Evolutionary conservation across 2,888 invertebrate genomes (phyloP).

Genomic region (Melieria picta): DNA sequence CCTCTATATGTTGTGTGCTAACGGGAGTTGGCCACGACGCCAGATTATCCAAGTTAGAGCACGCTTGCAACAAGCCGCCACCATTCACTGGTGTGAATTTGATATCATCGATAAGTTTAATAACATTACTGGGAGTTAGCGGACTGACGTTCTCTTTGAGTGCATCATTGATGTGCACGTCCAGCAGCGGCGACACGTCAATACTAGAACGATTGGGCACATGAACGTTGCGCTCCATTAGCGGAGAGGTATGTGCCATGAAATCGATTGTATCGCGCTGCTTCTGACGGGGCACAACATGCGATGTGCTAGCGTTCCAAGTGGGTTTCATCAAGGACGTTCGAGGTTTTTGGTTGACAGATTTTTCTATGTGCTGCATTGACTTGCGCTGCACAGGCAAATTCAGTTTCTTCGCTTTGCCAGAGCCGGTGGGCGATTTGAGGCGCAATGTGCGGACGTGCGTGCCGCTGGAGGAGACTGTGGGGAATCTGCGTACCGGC

Average conservation of each 20-base stretch:
- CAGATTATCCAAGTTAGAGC: conserved; percentile 52
- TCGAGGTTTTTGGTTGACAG: conserved; percentile 27
- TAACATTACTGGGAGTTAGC: conserved; percentile 59
- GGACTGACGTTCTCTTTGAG: conserved; percentile 67
- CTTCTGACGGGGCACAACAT: conserved; percentile 20
- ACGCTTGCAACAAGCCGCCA: neutral
- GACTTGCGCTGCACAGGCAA: neutral
- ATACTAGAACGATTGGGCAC: conserved; percentile 12
- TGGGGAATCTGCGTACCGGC: conserved; percentile 61
- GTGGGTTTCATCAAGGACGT: conserved; percentile 19
- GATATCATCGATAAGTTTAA: conserved; percentile 59
- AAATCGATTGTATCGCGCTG: conserved; percentile 32
- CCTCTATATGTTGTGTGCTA: conserved; percentile 26
- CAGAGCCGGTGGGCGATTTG: conserved; percentile 59
- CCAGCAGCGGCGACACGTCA: neutral
- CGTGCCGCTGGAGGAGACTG: conserved; percentile 46
- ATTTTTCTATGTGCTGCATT: conserved; percentile 38
- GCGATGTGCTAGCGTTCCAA: conserved; percentile 31
- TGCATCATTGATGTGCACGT: conserved; percentile 15
- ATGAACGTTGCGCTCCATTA: conserved; percentile 54
- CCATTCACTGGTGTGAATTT: conserved; percentile 60
- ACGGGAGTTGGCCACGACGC: conserved; percentile 61
- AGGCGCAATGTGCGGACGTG: conserved; percentile 57
- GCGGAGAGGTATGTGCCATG: conserved; percentile 47
- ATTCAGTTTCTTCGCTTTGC: conserved; percentile 20